A percentile compares a stretch with the other conserved stretches of the same genome.
Evolutionary conservation across 64 coral and sea anemone species (phyloP).

Genomic region (Trachythela sp.): DNA sequence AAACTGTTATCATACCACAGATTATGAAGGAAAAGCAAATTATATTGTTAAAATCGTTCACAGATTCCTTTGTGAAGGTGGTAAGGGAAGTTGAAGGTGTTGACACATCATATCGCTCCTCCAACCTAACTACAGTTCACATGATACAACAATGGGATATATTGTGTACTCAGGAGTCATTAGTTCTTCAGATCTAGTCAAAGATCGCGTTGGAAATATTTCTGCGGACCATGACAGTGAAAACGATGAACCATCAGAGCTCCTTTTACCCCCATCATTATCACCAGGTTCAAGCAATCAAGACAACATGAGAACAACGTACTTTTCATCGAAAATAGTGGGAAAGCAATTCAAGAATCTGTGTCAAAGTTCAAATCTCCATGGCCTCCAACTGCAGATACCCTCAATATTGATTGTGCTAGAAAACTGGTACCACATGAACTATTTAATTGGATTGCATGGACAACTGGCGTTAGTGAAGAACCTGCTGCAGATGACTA

Average conservation of each 20-base stretch:
- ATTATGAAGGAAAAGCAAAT: neutral
- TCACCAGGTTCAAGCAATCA: neutral
- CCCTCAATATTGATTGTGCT: neutral
- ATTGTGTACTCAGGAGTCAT: neutral
- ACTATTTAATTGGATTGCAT: constrained; percentile 16
- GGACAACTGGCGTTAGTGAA: neutral
- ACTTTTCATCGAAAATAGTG: neutral
- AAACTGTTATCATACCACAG: constrained; percentile 1
- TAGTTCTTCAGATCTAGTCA: neutral
- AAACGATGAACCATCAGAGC: neutral
- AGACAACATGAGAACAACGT: neutral
- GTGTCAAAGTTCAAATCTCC: neutral
- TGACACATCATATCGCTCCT: neutral
- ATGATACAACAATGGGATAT: neutral
- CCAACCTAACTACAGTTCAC: neutral
- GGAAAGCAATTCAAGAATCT: neutral
- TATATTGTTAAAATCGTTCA: neutral
- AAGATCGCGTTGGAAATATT: constrained; percentile 25
- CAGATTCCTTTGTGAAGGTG: neutral
- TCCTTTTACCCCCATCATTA: neutral
- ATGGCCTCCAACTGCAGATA: neutral
- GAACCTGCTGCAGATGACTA: neutral
- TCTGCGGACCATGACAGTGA: neutral
- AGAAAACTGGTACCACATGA: neutral
- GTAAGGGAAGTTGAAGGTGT: neutral